Evolutionary conservation across 2,797 vertebrate species (phyloP), one percentile per base, ranked within the genome.

Genomic region (Lepus oiostolus): DNA sequence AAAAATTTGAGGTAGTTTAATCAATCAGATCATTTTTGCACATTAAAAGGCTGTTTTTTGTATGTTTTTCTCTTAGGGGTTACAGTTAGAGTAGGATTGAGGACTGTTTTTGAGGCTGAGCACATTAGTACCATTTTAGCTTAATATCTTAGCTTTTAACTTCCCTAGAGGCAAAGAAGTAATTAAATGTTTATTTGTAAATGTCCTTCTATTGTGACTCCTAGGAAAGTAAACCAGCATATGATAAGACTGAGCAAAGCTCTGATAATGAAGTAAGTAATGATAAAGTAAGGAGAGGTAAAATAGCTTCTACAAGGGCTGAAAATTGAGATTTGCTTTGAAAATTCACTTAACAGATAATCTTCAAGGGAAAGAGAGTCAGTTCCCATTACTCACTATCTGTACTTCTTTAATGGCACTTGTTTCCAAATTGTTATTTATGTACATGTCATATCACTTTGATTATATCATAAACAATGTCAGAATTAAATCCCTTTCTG

Each of bases 111-210:
- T 92, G 85, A 96, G 28, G 26, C 90, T 96, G 79, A 95, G 70
- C 71, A 92, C 90, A 95, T 21, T 85, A 26, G 14, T 65, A 88
- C 28, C 24, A 89, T 90, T 22, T 95, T 52, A 85, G 32, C 79
- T 95, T 92, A 93, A 47, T 94, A 95, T 92, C 79, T 95, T 84
- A 76, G 90, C 63, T 88, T 90, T 63, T 81, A 95, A 86, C 79
- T 85, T 96, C 72, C 68, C 82, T 76, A 11, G 77, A 87, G 90
- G 90, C 85, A 95, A 93, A 88, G 63, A 94, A 93, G 63, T 93
- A 95, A 97, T 96, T 97, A 95, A 96, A 93, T 93, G 30, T 11
- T 96, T 95, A 88, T 82, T 77, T 50, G 30, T 81, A 71, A 88
- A 96, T 89, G 32, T 82, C 63, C 30, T 84, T 95, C 83, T 84